Evolutionary conservation across 2,888 invertebrate genomes (phyloP), one percentile per base, ranked within the genome.

Genomic region (Watsonalla binaria): DNA sequence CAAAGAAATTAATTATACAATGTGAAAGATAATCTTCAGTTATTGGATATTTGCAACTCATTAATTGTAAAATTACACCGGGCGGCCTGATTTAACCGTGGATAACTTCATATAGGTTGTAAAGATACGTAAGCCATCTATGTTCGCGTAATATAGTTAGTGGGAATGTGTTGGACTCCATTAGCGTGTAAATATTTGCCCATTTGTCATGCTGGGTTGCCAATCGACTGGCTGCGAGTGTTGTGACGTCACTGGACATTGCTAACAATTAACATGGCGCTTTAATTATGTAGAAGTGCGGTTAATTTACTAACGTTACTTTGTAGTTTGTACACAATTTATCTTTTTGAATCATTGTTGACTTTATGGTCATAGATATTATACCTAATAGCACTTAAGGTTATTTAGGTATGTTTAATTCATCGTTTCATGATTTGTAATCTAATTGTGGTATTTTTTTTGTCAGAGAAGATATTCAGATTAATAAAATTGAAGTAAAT

Each of bases 121-220:
- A 65, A 64, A 65, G 68, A 11, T 42, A 42, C 42, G 52, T 56
- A 46, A 51, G 52, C 46, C 52, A 48, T 53, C 59, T 66, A 62
- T 65, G 65, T 57, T 57, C 58, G 58, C 63, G 63, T 62, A 72
- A 74, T 74, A 73, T 72, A 74, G 70, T 66, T 68, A 60, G 65
- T 64, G 61, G 65, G 77, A 74, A 77, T 80, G 69, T 78, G 76
- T 74, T 63, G 63, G 68, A 72, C 68, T 77, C 76, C 79, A 86
- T 85, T 84, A 85, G 75, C 72, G 74, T 61, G 70, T 68, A 86
- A 86, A 88, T 84, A 86, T 87, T 86, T 82, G 81, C 71, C 66
- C 72, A 76, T 80, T 78, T 78, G 76, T 78, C 74, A 72, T 65
- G 64, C 62, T 54, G 65, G 62, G 69, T 72, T 69, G 66, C 66